A percentile compares a stretch with the other conserved stretches of the same genome.
These are phyloP conservation scores for Brachynemurus nebulosus DNA, from an alignment of 2,888 invertebrate species.

Conservation along the genomic window DNA sequence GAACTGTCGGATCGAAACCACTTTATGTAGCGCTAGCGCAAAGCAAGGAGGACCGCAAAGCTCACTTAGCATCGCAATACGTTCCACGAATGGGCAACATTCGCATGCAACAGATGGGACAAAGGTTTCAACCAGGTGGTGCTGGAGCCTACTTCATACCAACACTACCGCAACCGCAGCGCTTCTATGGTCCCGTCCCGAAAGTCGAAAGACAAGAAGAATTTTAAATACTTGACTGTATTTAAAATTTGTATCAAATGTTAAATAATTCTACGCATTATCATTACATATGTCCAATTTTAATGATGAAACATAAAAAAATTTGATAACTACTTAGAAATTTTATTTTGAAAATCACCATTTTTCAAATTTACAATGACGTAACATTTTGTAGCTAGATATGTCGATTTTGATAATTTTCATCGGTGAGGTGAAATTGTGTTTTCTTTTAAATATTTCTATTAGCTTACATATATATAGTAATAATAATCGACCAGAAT, in stretches of 20 bases:
- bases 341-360: too few relatives aligned
- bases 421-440: too few relatives aligned
- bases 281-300: constrained; percentile 59
- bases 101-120: constrained; percentile 87
- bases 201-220: constrained; percentile 97
- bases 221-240: too few relatives aligned
- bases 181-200: constrained; percentile 86
- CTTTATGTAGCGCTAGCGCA: constrained; percentile 97
- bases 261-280: constrained; percentile 64
- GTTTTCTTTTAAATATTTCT: too few relatives aligned
- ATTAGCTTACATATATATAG: too few relatives aligned
- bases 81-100: constrained; percentile 94
- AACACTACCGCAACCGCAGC: constrained; percentile 79
- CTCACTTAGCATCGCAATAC: constrained; percentile 94
- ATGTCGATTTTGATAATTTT: too few relatives aligned
- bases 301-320: too few relatives aligned
- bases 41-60: constrained; percentile 97
- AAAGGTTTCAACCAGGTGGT: constrained; percentile 75
- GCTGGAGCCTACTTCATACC: constrained; percentile 85
- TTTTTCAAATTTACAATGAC: too few relatives aligned
- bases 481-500: too few relatives aligned
- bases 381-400: too few relatives aligned
- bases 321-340: too few relatives aligned
- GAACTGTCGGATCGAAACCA: constrained; percentile 93
- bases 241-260: too few relatives aligned